Base-by-base conservation (phyloP, 1,140 invertebrate species). In the Drosophila pallidifrons region DNA sequence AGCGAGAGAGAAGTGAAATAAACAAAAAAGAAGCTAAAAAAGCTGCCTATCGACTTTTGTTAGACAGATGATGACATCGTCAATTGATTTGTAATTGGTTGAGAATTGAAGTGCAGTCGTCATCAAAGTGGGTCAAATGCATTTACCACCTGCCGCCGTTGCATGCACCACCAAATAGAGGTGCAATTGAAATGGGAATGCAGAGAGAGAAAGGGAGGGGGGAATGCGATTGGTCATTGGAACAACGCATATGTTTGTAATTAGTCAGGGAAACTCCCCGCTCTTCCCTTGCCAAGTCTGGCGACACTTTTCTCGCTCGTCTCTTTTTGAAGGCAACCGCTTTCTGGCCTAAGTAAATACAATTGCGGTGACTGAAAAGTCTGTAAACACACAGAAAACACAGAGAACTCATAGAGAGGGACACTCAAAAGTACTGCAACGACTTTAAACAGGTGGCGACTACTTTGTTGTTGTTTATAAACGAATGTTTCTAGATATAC, bases 81-180 rank as follows among this genome's bases (percentile, higher is more conserved):
- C 76, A 82, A 82, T 82, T 82, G 71, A 76, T 47, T 80, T 79
- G 58, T 72, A 82, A 83, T 82, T 71, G 80, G 61, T 58, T 79
- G 51, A 30, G 69, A 79, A 60, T 60, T 47, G 13, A 83, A 83
- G 71, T 65, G 72, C 61, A 81, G 60, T 70, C 72, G 65, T 57
- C 57, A 78, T 32, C 35, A 65, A 83, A 83, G 16, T 82, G 77
- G 81, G 81, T 80, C 81, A 73, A 72, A 54, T 65, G 63, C 71
- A 55, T 38, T 58, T 61, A 60, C 61, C 71, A 83, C 80, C 76
- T 83, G 81, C 61, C n/a, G 20, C 46, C 25, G 81, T 78, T 82
- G 79, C 78, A 68, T 81, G 74, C 74, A 68, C 79, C 60, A 49
- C 60, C 51, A 57, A 51, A 3, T 13, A 6, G 1, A 20, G 10